Evolutionary conservation across 2,888 invertebrate species (phyloP).

Genomic region (Epinotia bilunana): DNA sequence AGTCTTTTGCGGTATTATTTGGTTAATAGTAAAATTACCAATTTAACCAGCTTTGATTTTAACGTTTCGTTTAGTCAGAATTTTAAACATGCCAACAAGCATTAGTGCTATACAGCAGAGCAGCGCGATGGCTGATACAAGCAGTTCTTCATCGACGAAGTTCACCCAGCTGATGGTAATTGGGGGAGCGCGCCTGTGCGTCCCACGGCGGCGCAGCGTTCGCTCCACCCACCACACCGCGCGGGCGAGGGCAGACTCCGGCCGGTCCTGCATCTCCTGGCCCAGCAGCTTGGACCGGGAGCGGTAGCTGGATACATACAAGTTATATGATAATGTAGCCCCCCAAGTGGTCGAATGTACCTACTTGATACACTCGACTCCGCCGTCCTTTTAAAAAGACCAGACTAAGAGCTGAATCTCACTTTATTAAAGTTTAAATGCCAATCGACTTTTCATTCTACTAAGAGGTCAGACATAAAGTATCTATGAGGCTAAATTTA

Average conservation of each 20-base stretch:
- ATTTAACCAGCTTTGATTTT: constrained; percentile 9
- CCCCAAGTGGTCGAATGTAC: too few species aligned
- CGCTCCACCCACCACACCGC: constrained; percentile 36
- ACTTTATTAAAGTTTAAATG: too few species aligned
- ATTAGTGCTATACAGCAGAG: background rate
- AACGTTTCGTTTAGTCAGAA: background rate
- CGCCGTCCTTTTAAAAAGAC: too few species aligned
- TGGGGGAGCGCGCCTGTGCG: constrained; percentile 10
- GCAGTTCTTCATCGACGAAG: constrained; percentile 7
- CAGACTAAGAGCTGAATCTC: too few species aligned
- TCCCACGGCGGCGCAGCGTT: constrained; percentile 20
- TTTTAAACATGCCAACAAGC: background rate
- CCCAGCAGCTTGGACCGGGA: constrained; percentile 4
- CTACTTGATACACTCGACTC: too few species aligned
- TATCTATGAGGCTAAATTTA: too few species aligned
- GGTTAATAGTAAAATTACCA: too few species aligned
- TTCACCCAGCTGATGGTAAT: background rate
- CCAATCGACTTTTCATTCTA: too few species aligned
- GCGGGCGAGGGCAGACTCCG: constrained; percentile 18
- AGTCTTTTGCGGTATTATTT: too few species aligned
- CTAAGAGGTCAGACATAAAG: too few species aligned
- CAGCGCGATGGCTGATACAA: background rate
- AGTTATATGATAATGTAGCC: background rate
- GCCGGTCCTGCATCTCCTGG: constrained; percentile 18
- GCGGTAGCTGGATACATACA: constrained; percentile 19